Conservation (phyloP, 92 coral and sea anemone genomes). For the Porites evermanni region DNA sequence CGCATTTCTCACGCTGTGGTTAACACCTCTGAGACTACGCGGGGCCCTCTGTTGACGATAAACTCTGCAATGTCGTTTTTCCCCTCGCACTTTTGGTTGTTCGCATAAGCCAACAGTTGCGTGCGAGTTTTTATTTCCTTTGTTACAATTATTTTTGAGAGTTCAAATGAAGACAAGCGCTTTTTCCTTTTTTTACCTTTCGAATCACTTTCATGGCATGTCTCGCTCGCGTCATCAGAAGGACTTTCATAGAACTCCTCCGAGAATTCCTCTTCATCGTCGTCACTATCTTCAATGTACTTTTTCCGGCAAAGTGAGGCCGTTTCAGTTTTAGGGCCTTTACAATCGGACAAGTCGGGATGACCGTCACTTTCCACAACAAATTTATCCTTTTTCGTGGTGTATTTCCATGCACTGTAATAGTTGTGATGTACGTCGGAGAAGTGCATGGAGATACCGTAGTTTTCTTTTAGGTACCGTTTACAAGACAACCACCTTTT, state of each 20-base stretch:
- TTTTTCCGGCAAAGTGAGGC: not conserved
- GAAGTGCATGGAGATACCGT: too few species aligned
- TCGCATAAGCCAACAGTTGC: slow-evolving; percentile 56
- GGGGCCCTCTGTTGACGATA: slow-evolving; percentile 47
- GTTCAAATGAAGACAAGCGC: slow-evolving; percentile 35
- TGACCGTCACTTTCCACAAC: too few species aligned
- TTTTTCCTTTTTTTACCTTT: slow-evolving; percentile 33
- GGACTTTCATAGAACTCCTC: not conserved
- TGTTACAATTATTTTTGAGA: slow-evolving; percentile 30
- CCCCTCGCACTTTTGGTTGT: slow-evolving; percentile 43
- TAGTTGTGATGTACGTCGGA: too few species aligned
- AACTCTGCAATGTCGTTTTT: slow-evolving; percentile 61
- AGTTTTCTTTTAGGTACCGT: too few species aligned
- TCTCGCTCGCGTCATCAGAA: not conserved
- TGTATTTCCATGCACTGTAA: too few species aligned
- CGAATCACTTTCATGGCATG: not conserved
- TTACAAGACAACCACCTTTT: too few species aligned
- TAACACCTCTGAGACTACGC: slow-evolving; percentile 28
- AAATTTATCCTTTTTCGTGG: too few species aligned
- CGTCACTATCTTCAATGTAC: not conserved
- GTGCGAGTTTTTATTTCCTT: slow-evolving; percentile 38
- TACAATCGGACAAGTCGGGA: too few species aligned
- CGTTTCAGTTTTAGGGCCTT: too few species aligned
- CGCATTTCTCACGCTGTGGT: slow-evolving; percentile 35
- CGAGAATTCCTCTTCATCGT: not conserved